phyloP scores from a whole-genome alignment of 2,797 vertebrate genomes.

The Rhabdophis nuchalis region DNA sequence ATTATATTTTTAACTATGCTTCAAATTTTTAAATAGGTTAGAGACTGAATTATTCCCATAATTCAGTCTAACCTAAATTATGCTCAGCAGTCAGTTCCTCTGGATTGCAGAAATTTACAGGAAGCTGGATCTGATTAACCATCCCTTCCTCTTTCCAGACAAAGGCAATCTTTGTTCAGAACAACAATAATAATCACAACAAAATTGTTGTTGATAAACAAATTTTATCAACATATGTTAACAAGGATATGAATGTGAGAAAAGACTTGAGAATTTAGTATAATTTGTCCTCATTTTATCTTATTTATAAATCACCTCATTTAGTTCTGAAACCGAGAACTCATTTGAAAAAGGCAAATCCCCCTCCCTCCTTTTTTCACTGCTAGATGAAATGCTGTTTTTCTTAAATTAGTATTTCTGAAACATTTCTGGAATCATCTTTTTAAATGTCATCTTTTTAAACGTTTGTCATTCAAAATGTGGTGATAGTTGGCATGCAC shows the following conservation, averaged over 20 bases:
- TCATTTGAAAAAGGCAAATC: not conserved
- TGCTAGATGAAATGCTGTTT: not conserved
- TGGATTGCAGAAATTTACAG: not conserved
- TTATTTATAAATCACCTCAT: constrained; percentile 16
- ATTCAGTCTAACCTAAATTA: not conserved
- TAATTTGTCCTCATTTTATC: not conserved
- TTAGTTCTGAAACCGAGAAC: constrained; percentile 20
- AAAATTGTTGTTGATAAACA: not conserved
- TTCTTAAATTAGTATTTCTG: constrained; percentile 15
- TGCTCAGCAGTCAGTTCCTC: not conserved
- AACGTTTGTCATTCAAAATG: not conserved
- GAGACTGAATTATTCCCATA: not conserved
- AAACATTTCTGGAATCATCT: not conserved
- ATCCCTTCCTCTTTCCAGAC: not conserved
- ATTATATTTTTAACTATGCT: not conserved
- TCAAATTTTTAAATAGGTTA: not conserved
- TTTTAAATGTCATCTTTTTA: not conserved
- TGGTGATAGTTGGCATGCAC: not conserved
- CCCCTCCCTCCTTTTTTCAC: not conserved
- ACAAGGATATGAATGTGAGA: not conserved
- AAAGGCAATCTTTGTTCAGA: not conserved
- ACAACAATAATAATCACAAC: not conserved
- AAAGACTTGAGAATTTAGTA: not conserved
- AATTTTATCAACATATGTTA: not conserved
- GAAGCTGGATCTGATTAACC: not conserved